phyloP scores from a whole-genome alignment of 2,113 vertebrate species.

The Paradisaea rubra region DNA sequence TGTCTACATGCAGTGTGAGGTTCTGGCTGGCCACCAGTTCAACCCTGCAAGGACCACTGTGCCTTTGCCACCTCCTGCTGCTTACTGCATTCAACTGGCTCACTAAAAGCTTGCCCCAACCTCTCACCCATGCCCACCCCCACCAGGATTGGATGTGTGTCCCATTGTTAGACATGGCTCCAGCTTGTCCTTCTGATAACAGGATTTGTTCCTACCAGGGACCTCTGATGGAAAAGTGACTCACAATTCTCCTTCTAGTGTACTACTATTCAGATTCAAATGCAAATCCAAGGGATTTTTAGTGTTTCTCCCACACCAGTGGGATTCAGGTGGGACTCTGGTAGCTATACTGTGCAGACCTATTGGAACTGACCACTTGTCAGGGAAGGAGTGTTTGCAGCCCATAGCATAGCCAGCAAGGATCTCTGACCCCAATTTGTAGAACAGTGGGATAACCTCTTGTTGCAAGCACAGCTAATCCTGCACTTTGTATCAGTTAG shows the following conservation, averaged over 20 bases:
- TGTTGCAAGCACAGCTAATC: not conserved
- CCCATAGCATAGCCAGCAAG: not conserved
- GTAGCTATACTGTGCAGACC: not conserved
- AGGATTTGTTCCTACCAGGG: not conserved
- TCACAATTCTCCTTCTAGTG: not conserved
- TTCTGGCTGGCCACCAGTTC: not conserved
- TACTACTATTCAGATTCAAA: not conserved
- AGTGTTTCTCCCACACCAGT: not conserved
- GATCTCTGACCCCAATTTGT: not conserved
- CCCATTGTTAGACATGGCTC: not conserved
- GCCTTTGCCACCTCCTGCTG: not conserved
- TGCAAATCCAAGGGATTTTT: not conserved
- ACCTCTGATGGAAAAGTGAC: not conserved
- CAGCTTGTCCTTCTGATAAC: not conserved
- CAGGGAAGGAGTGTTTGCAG: not conserved
- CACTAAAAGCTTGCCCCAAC: not conserved
- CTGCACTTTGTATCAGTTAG: not conserved
- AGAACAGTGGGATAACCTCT: not conserved
- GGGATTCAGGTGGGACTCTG: not conserved
- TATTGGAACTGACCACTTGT: not conserved
- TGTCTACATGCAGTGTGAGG: not conserved
- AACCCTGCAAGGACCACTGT: not conserved
- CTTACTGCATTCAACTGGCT: not conserved
- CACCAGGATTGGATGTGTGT: not conserved
- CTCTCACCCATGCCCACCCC: not conserved